Base-by-base conservation (phyloP, 2,113 vertebrate species). In the Cichladusa arquata region DNA sequence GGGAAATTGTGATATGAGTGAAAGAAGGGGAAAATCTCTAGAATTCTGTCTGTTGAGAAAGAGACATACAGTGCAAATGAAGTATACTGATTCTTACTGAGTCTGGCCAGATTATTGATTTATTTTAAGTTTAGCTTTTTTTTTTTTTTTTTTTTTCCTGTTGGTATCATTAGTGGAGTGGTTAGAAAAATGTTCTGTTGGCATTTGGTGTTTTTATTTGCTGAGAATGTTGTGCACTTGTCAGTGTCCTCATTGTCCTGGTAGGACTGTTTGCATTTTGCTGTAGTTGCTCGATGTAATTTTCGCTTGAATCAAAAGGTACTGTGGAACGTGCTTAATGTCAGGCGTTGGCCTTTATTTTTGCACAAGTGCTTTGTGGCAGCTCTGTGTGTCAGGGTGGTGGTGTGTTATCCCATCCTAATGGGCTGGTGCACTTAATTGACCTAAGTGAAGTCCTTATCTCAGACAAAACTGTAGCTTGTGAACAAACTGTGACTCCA, bases 311-410 rank as follows among this genome's bases (percentile, higher is more conserved):
- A 58, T n/a, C 18, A 23, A 60, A 72, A 42, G 0, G 11, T 28
- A 5, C 19, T 2, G 15, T 38, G 54, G 28, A 44, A 67, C 0
- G 2, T 71, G 53, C 25, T 26, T 24, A 1, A 5, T n/a, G 44
- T 47, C 71, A 54, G 40, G 24, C 53, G 54, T 31, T 2, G 12
- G 60, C 38, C 22, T 8, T 48, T 36, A 2, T 5, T 65, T 65
- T 62, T 78, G 56, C 11, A 6, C 5, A 4, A 25, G 56, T n/a
- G 38, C 53, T 93, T 82, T 73, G 65, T 54, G 81, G 70, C 38
- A 73, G 40, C n/a, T 77, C 38, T 20, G 34, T 31, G 14, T 58
- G 76, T 51, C 19, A 7, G 54, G 51, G 61, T 66, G 26, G 22
- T 26, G 31, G 18, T 79, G 53, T 54, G 6, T 38, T 81, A 34